Base-by-base conservation (phyloP, 2,113 vertebrate genomes). In the Callithrix jacchus region DNA sequence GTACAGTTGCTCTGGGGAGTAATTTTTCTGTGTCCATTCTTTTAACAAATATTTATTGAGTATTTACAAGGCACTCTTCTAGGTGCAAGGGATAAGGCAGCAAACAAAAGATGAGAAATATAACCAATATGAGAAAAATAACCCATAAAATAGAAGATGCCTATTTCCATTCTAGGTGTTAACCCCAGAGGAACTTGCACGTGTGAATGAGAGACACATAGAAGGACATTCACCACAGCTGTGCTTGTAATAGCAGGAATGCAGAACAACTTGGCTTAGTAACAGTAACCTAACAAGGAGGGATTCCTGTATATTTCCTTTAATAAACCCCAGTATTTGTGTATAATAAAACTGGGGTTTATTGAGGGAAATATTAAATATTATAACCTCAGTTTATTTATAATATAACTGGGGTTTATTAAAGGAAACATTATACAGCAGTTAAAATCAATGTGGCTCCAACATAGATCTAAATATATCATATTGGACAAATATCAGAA, bases 201-300 rank as follows among this genome's bases (percentile, higher is more conserved):
- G 2, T 0, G 11, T 23, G 30, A 16, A 21, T 11, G 35, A 42
- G 81, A 25, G 68, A 49, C 21, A 14, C 74, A 23, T 6, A 14
- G 45, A 5, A n/a, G 8, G 13, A 4, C 1, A 0, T 21, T 58
- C 18, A 30, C 6, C 5, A 40, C 9, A 32, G 66, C 37, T 1
- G 37, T 35, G 32, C 21, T 40, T 7, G 45, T 37, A 12, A 42
- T 0, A 40, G 32, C 35, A 16, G 12, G 90, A 35, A 8, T 14
- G n/a, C 84, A 47, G 58, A 45, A 40, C 20, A 18, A 56, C 6
- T 52, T 58, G 25, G 12, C 64, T 84, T 40, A 70, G n/a, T 30
- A 9, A 87, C 35, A 42, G 21, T 27, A 56, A 79, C 49, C 52
- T n/a, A 66, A 47, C 27, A 61, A 68, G 56, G 47, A 52, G 21